These are phyloP conservation scores for Limanda limanda DNA, from an alignment of 2,113 vertebrate genomes.

Conservation along the genomic window DNA sequence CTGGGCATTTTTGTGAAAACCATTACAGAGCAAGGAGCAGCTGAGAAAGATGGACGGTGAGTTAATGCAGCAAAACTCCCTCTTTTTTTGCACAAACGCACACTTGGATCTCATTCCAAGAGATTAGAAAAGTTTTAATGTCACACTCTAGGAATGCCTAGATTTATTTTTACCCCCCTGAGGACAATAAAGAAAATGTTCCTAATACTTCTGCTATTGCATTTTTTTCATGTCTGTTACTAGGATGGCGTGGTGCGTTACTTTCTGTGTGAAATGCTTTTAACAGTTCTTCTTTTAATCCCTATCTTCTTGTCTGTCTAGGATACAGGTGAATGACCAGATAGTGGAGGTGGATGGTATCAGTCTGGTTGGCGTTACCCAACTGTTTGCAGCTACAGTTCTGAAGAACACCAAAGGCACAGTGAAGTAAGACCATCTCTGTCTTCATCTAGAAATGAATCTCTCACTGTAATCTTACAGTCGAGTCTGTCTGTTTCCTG, in stretches of 20 bases:
- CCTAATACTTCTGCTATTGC: not conserved
- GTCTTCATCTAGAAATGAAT: not conserved
- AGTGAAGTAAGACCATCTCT: conserved; percentile 83
- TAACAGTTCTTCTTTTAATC: not conserved
- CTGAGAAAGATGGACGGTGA: conserved; percentile 89
- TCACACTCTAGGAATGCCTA: not conserved
- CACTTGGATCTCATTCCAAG: no score
- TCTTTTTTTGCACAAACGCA: not conserved
- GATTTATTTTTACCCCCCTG: not conserved
- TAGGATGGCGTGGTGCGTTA: not conserved
- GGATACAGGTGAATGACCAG: conserved; percentile 91
- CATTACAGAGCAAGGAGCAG: conserved; percentile 90
- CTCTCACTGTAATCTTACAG: conserved; percentile 1
- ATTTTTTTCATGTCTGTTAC: not conserved
- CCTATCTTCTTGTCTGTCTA: conserved; percentile 38
- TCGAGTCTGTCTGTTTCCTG: not conserved
- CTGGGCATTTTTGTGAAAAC: conserved; percentile 96
- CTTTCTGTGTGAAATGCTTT: not conserved
- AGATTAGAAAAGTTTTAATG: no score
- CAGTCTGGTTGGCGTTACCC: conserved; percentile 93
- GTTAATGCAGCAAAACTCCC: conserved; percentile 9
- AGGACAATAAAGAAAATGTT: not conserved
- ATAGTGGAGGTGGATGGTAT: conserved; percentile 93
- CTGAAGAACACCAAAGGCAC: conserved; percentile 94
- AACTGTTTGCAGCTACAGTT: conserved; percentile 93